Conservation (phyloP, 2,113 vertebrate genomes). For the Triplophysa tibetana region DNA sequence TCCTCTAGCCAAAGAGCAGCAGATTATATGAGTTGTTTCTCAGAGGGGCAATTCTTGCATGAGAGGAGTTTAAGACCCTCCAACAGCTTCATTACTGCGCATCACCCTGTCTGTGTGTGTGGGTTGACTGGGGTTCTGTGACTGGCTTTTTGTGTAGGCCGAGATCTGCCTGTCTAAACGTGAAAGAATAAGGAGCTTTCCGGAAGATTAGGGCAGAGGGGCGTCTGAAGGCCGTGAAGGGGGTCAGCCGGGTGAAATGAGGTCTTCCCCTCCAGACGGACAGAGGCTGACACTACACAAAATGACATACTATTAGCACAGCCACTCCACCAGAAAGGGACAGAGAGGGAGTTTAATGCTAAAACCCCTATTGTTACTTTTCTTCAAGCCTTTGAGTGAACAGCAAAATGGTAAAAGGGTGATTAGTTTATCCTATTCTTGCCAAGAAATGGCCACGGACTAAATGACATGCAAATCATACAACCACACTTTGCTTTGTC, state of each 20-base stretch:
- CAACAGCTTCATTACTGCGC: background rate
- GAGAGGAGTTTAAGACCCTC: background rate
- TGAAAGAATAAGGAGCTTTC: conserved; percentile 33
- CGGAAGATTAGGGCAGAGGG: conserved; percentile 14
- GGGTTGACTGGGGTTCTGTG: conserved; percentile 45
- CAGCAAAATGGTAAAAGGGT: background rate
- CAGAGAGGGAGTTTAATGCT: background rate
- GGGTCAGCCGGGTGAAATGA: conserved; percentile 11
- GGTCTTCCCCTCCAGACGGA: conserved; percentile 2
- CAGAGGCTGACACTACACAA: background rate
- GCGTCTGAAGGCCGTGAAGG: background rate
- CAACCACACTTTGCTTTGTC: no score
- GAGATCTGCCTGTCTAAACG: conserved; percentile 37
- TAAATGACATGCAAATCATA: no score
- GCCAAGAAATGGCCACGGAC: no score
- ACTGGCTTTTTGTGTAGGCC: conserved; percentile 36
- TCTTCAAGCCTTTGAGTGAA: background rate
- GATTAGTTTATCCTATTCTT: no score
- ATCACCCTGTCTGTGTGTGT: conserved; percentile 10
- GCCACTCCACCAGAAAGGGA: background rate
- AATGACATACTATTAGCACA: background rate
- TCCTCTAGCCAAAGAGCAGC: background rate
- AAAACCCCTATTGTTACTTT: conserved; percentile 16
- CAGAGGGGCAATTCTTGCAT: background rate
- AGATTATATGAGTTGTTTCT: conserved; percentile 19